Conservation (phyloP, 2,888 invertebrate genomes). For the Altica lythri region DNA sequence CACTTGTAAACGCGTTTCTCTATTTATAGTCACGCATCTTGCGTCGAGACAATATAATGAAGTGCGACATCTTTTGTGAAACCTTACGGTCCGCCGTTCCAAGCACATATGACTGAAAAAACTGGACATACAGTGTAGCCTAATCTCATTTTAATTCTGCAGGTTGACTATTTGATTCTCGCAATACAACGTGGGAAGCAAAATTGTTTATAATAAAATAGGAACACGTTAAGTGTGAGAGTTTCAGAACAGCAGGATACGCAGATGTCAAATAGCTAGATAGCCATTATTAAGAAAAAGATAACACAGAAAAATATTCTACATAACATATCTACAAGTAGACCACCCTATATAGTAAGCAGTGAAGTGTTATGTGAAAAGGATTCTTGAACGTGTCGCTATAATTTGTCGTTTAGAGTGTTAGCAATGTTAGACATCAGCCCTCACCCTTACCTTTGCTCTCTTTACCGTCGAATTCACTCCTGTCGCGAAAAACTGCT, state of each 20-base stretch:
- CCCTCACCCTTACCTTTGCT: background rate
- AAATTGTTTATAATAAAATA: too few species aligned
- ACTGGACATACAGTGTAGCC: too few species aligned
- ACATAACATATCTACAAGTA: background rate
- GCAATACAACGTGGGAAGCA: too few species aligned
- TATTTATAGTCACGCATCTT: too few species aligned
- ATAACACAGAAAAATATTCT: background rate
- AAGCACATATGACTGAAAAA: too few species aligned
- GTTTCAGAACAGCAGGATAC: too few species aligned
- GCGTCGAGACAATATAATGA: too few species aligned
- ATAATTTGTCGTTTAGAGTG: constrained; percentile 7
- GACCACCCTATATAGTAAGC: background rate
- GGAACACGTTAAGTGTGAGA: too few species aligned
- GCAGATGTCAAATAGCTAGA: too few species aligned
- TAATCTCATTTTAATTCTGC: background rate
- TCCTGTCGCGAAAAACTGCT: constrained; percentile 2
- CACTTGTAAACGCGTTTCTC: too few species aligned
- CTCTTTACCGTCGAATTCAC: background rate
- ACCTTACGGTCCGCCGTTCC: too few species aligned
- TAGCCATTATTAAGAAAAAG: background rate
- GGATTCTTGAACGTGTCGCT: constrained; percentile 2
- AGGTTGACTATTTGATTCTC: background rate
- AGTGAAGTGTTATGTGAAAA: constrained; percentile 2
- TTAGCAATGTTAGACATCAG: constrained; percentile 7
- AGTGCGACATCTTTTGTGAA: too few species aligned